These are phyloP conservation scores for Andrena marginata DNA, from an alignment of 2,888 invertebrate species.

Conservation along the genomic window DNA sequence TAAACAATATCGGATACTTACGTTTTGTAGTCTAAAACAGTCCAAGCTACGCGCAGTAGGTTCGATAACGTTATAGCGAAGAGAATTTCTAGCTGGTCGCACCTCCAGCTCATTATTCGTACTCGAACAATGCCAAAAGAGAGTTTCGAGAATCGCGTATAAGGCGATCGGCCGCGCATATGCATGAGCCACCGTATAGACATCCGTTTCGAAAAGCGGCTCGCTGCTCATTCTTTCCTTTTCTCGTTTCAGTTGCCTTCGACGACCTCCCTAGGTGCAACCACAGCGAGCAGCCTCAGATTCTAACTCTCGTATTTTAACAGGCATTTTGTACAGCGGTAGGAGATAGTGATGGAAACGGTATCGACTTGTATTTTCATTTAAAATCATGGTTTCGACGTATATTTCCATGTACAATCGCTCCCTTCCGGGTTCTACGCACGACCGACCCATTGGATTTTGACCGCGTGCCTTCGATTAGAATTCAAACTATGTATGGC, in stretches of 20 bases:
- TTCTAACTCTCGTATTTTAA: background rate
- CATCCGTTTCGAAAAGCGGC: constrained; percentile 5
- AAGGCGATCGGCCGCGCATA: constrained; percentile 39
- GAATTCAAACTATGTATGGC: too few species aligned
- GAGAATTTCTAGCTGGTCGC: background rate
- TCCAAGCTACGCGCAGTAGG: background rate
- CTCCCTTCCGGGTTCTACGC: too few species aligned
- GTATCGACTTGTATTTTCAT: background rate
- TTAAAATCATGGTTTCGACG: too few species aligned
- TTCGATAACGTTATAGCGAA: background rate
- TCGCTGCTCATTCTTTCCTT: background rate
- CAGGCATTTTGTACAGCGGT: background rate
- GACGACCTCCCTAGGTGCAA: background rate
- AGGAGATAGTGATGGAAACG: background rate
- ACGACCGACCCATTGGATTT: too few species aligned
- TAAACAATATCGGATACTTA: too few species aligned
- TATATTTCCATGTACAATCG: too few species aligned
- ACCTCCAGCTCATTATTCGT: constrained; percentile 3
- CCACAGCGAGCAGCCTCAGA: background rate
- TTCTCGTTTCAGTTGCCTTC: constrained; percentile 14
- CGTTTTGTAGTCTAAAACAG: background rate
- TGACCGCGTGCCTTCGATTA: too few species aligned
- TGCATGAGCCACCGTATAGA: constrained; percentile 28
- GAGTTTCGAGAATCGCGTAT: constrained; percentile 31
- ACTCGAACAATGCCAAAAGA: constrained; percentile 33